Evolutionary conservation across 64 coral and sea anemone genomes (phyloP), one percentile per base, ranked within the genome.

Genomic region (Montipora foliosa): DNA sequence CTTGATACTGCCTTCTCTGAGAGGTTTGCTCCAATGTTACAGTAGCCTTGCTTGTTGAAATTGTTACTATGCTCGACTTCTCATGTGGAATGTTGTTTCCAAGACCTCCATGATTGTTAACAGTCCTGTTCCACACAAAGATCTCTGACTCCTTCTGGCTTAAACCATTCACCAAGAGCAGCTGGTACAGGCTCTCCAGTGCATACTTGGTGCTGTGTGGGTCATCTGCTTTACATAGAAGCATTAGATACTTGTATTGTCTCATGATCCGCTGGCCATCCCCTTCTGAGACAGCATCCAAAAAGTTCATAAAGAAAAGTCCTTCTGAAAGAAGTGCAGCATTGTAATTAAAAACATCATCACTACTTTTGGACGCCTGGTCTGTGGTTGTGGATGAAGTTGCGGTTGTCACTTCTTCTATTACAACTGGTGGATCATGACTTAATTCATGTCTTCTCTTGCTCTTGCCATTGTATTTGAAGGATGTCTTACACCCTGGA

Each of bases 381-480:
- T 69, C 67, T 69, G 67, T 69, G 67, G 67, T 69, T 69, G 67
- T 69, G 67, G 67, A 69, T 69, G 67, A 69, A 69, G 67, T 69
- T 69, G 67, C 10, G 67, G 67, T 69, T 69, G 25, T 69, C 67
- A 69, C 66, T 69, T 69, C 66, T 49, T 82, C 79, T 44, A 62
- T 52, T 77, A 74, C 77, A 29, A 84, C 46, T 62, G 90, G 94
- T 68, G 87, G 90, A 59, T 85, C 37, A 22, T 91, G 86, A 19
- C 52, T 52, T 68, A 74, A 12, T 75, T 93, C 91, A 93, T 96
- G 90, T 21, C 76, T 92, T 62, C 75, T 86, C 25, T 87, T 82
- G 78, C 90, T 90, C 20, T 82, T 80, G 50, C 95, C 95, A 90
- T 93, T 79, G 89, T 90, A 90, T 20, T 89, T 90, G 67, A 93